Evolutionary conservation across 2,113 vertebrate genomes (phyloP).

Genomic region (Nothocercus julius): DNA sequence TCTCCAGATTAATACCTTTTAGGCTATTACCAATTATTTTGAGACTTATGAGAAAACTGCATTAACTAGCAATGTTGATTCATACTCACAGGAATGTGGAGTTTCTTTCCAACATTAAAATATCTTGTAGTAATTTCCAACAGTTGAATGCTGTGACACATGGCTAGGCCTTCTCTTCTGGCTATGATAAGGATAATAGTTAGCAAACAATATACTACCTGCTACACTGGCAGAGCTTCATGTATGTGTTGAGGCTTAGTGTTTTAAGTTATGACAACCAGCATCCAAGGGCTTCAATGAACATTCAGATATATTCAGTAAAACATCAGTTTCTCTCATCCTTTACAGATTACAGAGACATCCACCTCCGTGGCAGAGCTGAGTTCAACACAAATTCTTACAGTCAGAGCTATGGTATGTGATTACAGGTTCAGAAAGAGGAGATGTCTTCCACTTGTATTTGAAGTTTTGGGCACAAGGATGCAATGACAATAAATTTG

Average conservation of each 20-base stretch:
- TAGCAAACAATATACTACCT: neutral
- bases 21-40: neutral
- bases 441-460: neutral
- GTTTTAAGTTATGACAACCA: neutral
- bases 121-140: neutral
- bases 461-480: neutral
- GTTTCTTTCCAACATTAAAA: neutral
- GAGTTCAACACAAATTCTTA: neutral
- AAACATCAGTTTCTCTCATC: neutral
- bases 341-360: neutral
- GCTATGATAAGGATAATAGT: neutral
- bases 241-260: neutral
- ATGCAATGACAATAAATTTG: neutral
- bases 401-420: neutral
- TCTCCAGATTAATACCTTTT: neutral
- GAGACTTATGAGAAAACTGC: neutral
- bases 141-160: neutral
- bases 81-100: neutral
- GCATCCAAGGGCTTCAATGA: neutral
- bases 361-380: neutral
- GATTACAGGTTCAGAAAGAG: neutral
- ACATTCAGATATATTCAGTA: neutral
- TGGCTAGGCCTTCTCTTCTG: neutral
- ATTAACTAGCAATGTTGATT: neutral
- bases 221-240: accelerated